These are phyloP conservation scores for Brassicogethes aeneus DNA, from an alignment of 2,888 invertebrate species.

Conservation along the genomic window DNA sequence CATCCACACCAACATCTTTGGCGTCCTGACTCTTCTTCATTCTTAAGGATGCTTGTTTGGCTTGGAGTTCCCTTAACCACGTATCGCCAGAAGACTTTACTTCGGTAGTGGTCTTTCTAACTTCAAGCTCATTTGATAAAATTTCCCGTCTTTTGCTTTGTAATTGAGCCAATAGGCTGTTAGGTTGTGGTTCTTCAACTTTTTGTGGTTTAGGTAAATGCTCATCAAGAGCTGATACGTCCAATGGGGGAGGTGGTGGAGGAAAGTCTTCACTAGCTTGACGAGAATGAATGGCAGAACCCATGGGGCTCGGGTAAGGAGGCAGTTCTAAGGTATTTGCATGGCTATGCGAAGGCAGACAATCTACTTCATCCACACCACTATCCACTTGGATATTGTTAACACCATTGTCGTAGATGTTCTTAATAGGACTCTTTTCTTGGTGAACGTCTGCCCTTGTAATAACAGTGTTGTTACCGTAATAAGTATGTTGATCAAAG, in stretches of 20 bases:
- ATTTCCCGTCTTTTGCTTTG: constrained; percentile 58
- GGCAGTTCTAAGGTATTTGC: constrained; percentile 52
- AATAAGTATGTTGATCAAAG: constrained; percentile 20
- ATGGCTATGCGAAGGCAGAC: constrained; percentile 45
- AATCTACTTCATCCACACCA: constrained; percentile 57
- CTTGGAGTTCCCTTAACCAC: constrained; percentile 72
- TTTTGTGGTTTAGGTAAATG: constrained; percentile 33
- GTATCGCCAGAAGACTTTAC: constrained; percentile 45
- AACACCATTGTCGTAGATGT: constrained; percentile 8
- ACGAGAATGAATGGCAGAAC: constrained; percentile 70
- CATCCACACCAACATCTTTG: constrained; percentile 26
- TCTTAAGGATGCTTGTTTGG: constrained; percentile 61
- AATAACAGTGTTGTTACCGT: constrained; percentile 46
- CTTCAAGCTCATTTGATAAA: constrained; percentile 40
- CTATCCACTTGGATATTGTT: constrained; percentile 33
- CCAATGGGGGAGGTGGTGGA: constrained; percentile 75
- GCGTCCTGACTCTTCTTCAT: constrained; percentile 45
- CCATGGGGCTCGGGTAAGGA: constrained; percentile 72
- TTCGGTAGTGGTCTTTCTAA: constrained; percentile 28
- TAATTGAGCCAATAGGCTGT: constrained; percentile 50
- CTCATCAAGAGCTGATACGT: constrained; percentile 56
- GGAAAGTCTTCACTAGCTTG: constrained; percentile 87
- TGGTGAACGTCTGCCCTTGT: constrained; percentile 81
- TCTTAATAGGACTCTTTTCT: constrained; percentile 61
- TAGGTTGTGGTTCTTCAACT: constrained; percentile 28